Base-by-base conservation (phyloP, 2,888 invertebrate genomes). In the Cylloceria caligata region DNA sequence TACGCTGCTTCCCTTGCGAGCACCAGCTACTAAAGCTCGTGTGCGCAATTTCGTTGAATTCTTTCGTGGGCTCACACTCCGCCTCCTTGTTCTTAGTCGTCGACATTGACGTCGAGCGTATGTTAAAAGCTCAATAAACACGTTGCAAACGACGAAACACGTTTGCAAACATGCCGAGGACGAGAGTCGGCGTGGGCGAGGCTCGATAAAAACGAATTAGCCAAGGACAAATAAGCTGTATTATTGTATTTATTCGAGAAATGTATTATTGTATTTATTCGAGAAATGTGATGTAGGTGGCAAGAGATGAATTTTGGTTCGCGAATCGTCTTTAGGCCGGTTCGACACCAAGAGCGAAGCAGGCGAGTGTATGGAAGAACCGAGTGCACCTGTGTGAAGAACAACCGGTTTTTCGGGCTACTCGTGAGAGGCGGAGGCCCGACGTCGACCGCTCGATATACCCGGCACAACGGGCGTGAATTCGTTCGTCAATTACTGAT, bases 401-500 rank as follows among this genome's bases (percentile, higher is more conserved):
- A 74, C 87, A 89, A 89, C 89, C 89, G 89, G 89, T 89, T 89
- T 87, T 87, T 60, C 86, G 83, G 84, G 83, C 84, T 86, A 87
- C 84, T 85, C 88, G 86, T 71, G 80, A 76, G 83, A 57, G 45
- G 45, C 71, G 60, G 52, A 60, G 45, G 45, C 57, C 30, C 42
- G 24, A 45, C 39, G 21, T 19, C 39, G 69, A 42, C 13, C 39
- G 62, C 42, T 19, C 52, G 42, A 77, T 73, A 21, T 62, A 60
- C 45, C 19, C 45, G n/a, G 64, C 47, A 47, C 45, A 65, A 77
- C 77, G 68, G 73, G 62, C 67, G 80, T 68, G 72, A 73, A 80
- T 76, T 62, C 80, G 83, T 80, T 77, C 76, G 55, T 73, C 76
- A 73, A 68, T 77, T 68, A 72, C 45, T 64, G 55, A 81, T 77